Percentiles rank a stretch among this genome's conserved stretches.
Conservation (phyloP, 2,113 vertebrate genomes). For the Cyanoramphus novaezelandiae region DNA sequence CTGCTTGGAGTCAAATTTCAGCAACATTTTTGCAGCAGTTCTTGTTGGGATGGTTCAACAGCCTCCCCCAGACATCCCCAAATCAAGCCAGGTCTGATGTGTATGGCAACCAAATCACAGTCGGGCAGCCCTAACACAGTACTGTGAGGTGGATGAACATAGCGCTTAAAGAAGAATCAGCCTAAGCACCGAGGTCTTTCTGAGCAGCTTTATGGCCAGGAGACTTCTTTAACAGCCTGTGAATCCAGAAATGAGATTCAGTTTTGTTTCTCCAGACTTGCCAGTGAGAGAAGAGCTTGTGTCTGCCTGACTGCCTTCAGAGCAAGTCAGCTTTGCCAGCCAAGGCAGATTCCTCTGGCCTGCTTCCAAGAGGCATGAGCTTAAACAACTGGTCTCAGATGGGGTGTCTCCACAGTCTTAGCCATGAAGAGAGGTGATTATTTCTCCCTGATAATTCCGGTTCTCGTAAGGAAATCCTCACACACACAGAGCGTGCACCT, state of each 20-base stretch:
- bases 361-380: constrained; percentile 2
- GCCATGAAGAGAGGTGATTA: constrained; percentile 5
- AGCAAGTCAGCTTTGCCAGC: constrained; percentile 2
- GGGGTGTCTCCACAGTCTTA: constrained; percentile 19
- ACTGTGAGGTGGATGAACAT: background rate
- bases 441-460: constrained; percentile 25
- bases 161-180: background rate
- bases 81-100: background rate
- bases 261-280: background rate
- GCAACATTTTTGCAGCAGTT: background rate
- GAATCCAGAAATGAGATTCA: background rate
- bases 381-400: constrained; percentile 34
- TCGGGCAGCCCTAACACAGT: background rate
- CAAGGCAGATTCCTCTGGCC: constrained; percentile 8
- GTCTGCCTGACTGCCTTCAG: background rate
- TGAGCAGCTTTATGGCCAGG: background rate
- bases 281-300: background rate
- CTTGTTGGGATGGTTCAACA: background rate
- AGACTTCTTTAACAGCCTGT: background rate
- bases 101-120: background rate
- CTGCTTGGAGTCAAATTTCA: constrained; percentile 19
- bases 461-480: background rate
- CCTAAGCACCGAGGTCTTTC: background rate
- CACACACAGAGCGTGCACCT: background rate
- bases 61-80: background rate